These are phyloP conservation scores for Salvator merianae DNA, from an alignment of 2,113 vertebrate genomes.

Conservation along the genomic window DNA sequence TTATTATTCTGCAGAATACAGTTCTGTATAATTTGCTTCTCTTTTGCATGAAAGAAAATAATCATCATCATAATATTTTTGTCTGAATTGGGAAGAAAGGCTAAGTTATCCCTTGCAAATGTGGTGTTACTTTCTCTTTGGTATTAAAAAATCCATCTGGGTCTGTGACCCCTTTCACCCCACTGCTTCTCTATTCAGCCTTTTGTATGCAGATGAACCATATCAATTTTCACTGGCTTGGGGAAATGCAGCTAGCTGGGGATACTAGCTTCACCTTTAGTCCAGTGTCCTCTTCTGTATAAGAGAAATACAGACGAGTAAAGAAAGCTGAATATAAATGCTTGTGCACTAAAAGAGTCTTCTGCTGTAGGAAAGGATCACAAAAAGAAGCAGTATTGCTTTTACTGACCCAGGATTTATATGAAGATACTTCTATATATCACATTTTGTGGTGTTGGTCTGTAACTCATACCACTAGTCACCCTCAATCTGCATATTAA, in stretches of 20 bases:
- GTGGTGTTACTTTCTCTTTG: constrained; percentile 80
- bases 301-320: constrained; percentile 67
- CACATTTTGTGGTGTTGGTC: not conserved
- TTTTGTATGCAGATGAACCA: constrained; percentile 86
- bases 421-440: not conserved
- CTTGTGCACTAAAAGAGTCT: constrained; percentile 46
- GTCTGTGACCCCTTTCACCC: constrained; percentile 79
- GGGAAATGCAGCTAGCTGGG: constrained; percentile 72
- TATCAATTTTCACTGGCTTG: constrained; percentile 80
- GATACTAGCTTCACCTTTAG: constrained; percentile 45
- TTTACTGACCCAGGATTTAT: not conserved
- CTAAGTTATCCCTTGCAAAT: constrained; percentile 81
- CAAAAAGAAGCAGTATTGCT: not conserved
- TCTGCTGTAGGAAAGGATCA: constrained; percentile 37
- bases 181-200: constrained; percentile 80
- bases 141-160: constrained; percentile 85
- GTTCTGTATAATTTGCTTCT: constrained; percentile 85
- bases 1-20: constrained; percentile 83
- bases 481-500: not conserved
- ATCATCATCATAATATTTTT: constrained; percentile 75
- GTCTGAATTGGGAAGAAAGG: constrained; percentile 80
- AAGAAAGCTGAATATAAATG: constrained; percentile 66
- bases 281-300: constrained; percentile 48
- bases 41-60: constrained; percentile 75
- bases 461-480: not conserved